These are phyloP conservation scores for Tenthredo livida DNA, from an alignment of 2,888 invertebrate species.

Conservation along the genomic window DNA sequence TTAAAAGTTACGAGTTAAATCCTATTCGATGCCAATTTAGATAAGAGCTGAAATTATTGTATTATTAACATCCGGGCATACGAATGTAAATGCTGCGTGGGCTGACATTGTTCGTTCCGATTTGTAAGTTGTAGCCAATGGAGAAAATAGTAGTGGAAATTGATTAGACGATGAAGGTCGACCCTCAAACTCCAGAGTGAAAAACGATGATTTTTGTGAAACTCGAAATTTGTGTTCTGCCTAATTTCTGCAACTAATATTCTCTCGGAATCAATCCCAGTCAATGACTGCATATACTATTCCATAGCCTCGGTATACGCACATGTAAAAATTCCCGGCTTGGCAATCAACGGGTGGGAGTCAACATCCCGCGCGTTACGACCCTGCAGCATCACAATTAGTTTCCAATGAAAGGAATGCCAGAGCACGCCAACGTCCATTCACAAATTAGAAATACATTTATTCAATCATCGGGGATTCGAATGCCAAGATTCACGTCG, in stretches of 20 bases:
- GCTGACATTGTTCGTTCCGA: neutral
- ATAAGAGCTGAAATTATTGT: neutral
- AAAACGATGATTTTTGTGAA: neutral
- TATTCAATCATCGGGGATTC: neutral
- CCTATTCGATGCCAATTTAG: neutral
- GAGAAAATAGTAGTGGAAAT: neutral
- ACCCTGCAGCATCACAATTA: conserved; percentile 68
- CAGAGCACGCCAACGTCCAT: conserved; percentile 56
- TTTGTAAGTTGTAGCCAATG: neutral
- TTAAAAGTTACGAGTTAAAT: neutral
- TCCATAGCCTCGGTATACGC: conserved; percentile 9
- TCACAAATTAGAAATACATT: conserved; percentile 64
- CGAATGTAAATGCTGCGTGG: neutral
- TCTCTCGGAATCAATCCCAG: neutral
- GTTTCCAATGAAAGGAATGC: conserved; percentile 71
- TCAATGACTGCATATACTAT: conserved; percentile 1
- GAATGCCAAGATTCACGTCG: neutral
- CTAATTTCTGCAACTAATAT: neutral
- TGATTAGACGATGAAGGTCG: neutral
- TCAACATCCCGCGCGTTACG: conserved; percentile 64
- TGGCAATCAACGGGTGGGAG: conserved; percentile 62
- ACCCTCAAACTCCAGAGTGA: neutral
- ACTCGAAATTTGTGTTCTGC: neutral
- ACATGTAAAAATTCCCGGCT: conserved; percentile 67
- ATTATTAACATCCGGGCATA: neutral